Base-by-base conservation (phyloP, 64 coral and sea anemone species). In the Montipora sp. region DNA sequence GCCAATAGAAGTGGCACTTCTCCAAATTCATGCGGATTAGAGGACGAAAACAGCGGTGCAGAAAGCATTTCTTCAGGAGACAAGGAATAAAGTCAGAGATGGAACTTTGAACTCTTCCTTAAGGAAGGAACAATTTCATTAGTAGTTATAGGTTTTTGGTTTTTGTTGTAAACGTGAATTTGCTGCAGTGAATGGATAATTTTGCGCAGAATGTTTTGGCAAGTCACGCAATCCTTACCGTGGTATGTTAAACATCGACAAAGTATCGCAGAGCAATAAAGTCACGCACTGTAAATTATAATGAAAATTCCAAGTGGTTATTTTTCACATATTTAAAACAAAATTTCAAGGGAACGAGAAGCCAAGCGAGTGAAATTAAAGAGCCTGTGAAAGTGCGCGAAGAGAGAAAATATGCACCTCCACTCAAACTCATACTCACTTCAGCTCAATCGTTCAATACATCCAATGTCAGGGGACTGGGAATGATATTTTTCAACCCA, bases 21-120 rank as follows among this genome's bases (percentile, higher is more conserved):
- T 24, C 24, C 24, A 24, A 24, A 24, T 24, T 24, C 24, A 24
- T 24, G 24, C 45, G 73, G 73, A 36, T 75, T 46, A 11, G 27
- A 75, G 45, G 73, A 75, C 73, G 73, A 75, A 75, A 75, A 75
- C 2, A 43, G 23, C 23, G 27, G 6, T 75, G 73, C 6, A 75
- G 73, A 75, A 75, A 75, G 73, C 73, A 9, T 46, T 75, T 75
- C 73, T 75, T 75, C 73, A 10, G 73, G 73, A 27, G 73, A 75
- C 23, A 23, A 75, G 10, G 73, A 7, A 75, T 75, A 43, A 75
- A 75, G 73, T 75, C 73, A 18, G 60, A 65, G 60, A 65, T 72
- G 19, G 68, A 72, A 72, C 68, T 72, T 72, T 72, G 68, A 18
- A 72, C 18, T 22, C 27, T 27, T 27, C 27, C 20, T 55, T 55